Percentiles rank a stretch among this genome's conserved stretches.
These are phyloP conservation scores for Cremastinae sp. DNA, from an alignment of 2,888 invertebrate species.

Conservation along the genomic window DNA sequence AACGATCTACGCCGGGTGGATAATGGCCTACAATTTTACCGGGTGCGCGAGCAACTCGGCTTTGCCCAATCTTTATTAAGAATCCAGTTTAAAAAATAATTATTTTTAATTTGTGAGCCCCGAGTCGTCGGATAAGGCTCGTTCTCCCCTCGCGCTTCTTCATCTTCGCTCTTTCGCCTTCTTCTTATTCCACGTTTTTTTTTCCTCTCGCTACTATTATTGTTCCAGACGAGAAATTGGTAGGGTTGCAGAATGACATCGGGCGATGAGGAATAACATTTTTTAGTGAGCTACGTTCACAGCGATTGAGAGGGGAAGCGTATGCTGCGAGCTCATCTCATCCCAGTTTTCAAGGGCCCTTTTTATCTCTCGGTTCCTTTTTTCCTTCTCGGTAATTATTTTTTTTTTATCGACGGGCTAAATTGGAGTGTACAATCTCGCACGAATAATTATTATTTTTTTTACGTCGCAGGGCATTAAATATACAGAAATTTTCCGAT, in stretches of 20 bases:
- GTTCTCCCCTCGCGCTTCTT: constrained; percentile 69
- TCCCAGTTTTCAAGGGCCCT: constrained; percentile 4
- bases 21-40: constrained; percentile 77
- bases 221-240: constrained; percentile 43
- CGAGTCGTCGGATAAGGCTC: constrained; percentile 71
- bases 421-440: neutral
- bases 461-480: too few species aligned
- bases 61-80: constrained; percentile 72
- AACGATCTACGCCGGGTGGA: constrained; percentile 78
- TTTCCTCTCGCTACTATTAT: constrained; percentile 32
- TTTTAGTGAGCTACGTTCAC: constrained; percentile 13
- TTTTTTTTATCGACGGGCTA: neutral
- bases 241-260: constrained; percentile 12
- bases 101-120: constrained; percentile 78
- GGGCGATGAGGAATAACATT: constrained; percentile 19
- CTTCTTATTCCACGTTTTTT: constrained; percentile 23
- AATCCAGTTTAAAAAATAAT: constrained; percentile 79
- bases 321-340: constrained; percentile 9
- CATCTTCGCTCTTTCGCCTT: constrained; percentile 19
- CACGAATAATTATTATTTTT: too few species aligned
- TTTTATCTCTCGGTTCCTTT: constrained; percentile 11
- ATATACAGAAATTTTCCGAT: neutral
- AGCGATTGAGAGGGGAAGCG: constrained; percentile 17
- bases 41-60: constrained; percentile 65
- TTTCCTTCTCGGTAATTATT: neutral